phyloP scores from a whole-genome alignment of 2,797 vertebrate genomes.

The Holocentrus rufus region DNA sequence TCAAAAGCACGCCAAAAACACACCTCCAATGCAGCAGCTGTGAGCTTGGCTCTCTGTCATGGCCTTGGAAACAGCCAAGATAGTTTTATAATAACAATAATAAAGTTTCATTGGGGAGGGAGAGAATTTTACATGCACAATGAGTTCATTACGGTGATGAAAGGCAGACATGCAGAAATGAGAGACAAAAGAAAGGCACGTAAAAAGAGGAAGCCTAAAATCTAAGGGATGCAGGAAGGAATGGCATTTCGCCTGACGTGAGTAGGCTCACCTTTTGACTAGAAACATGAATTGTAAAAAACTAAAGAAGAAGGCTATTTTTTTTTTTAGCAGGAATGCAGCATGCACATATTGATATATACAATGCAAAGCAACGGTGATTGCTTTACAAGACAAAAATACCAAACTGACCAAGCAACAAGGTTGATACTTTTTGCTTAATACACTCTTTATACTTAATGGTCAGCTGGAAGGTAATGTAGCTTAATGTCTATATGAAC shows the following conservation, averaged over 20 bases:
- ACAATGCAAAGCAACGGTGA: no score
- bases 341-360: no score
- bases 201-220: not conserved
- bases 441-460: not conserved
- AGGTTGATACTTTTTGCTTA: not conserved
- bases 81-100: not conserved
- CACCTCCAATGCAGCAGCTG: constrained; percentile 41
- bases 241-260: not conserved
- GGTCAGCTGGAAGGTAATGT: not conserved
- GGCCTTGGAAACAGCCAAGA: constrained; percentile 21
- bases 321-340: not conserved
- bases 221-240: not conserved
- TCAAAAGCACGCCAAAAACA: constrained; percentile 53
- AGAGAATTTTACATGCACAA: not conserved
- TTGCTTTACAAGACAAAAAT: not conserved
- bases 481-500: not conserved
- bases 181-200: not conserved
- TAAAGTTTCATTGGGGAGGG: constrained; percentile 18
- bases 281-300: not conserved
- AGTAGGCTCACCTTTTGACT: not conserved
- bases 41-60: constrained; percentile 26
- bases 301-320: not conserved
- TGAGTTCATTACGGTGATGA: constrained; percentile 1
- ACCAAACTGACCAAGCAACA: not conserved
- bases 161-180: not conserved